These are phyloP conservation scores for Meiosimyza platycephala DNA, from an alignment of 2,888 invertebrate species.

Conservation along the genomic window DNA sequence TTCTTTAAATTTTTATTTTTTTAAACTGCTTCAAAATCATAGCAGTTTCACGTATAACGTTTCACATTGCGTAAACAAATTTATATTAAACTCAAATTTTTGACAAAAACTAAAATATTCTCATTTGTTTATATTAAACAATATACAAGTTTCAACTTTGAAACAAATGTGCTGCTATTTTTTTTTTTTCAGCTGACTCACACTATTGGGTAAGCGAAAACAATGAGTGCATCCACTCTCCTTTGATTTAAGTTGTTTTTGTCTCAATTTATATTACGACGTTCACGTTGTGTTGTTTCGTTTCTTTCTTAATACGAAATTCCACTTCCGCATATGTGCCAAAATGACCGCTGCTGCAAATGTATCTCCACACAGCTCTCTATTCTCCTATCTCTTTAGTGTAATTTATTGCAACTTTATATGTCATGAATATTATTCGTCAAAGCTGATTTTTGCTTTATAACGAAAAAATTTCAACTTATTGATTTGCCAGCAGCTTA, in stretches of 20 bases:
- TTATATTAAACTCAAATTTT: no score
- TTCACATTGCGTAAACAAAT: slow-evolving; percentile 12
- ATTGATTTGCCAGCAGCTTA: no score
- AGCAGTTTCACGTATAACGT: slow-evolving; percentile 20
- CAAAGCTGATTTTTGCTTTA: no score
- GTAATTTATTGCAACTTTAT: slow-evolving; percentile 13
- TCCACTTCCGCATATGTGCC: slow-evolving; percentile 56
- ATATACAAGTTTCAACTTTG: slow-evolving; percentile 32
- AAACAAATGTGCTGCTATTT: slow-evolving; percentile 36
- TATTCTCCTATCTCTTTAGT: slow-evolving; percentile 14
- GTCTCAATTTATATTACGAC: slow-evolving; percentile 42
- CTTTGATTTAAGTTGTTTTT: slow-evolving; percentile 27
- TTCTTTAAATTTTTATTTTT: slow-evolving; percentile 21
- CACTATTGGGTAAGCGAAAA: neutral
- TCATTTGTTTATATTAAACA: slow-evolving; percentile 32
- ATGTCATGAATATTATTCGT: neutral
- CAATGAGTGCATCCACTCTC: slow-evolving; percentile 39
- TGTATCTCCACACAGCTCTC: neutral
- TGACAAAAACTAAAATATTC: neutral
- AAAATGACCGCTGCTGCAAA: slow-evolving; percentile 1
- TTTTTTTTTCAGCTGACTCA: slow-evolving; percentile 40
- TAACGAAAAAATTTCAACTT: no score
- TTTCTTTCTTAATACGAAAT: slow-evolving; percentile 45
- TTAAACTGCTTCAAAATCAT: slow-evolving; percentile 12
- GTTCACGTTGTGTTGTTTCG: slow-evolving; percentile 37